Evolutionary conservation across 2,113 vertebrate genomes (phyloP).

Genomic region (Stictonetta naevosa): DNA sequence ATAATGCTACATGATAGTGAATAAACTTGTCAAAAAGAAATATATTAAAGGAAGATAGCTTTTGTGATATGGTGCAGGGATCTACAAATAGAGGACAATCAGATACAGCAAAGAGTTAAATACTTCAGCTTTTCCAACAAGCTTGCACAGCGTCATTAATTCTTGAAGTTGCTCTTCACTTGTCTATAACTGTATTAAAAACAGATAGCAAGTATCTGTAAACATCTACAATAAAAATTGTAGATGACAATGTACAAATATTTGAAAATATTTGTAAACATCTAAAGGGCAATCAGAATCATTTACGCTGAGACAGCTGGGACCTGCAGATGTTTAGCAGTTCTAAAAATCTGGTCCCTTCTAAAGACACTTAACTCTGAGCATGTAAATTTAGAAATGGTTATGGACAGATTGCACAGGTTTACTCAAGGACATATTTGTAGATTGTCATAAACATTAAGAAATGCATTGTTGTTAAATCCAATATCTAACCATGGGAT

Average conservation of each 20-base stretch:
- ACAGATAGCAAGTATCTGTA: neutral
- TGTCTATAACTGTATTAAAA: neutral
- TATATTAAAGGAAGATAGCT: neutral
- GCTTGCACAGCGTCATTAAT: neutral
- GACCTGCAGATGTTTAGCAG: neutral
- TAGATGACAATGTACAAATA: neutral
- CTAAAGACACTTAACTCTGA: neutral
- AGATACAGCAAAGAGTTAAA: neutral
- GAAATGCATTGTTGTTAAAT: neutral
- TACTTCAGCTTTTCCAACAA: neutral
- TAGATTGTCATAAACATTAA: neutral
- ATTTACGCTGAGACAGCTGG: neutral
- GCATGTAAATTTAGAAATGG: neutral
- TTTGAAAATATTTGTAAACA: neutral
- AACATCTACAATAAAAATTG: neutral
- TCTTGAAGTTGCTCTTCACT: neutral
- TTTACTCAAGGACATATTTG: neutral
- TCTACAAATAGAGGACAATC: neutral
- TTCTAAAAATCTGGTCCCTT: neutral
- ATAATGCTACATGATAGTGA: neutral
- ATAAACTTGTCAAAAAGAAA: neutral
- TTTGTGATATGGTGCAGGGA: neutral
- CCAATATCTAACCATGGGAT: neutral
- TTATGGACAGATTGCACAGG: neutral
- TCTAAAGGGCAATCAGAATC: neutral